Evolutionary conservation across 2,113 vertebrate species (phyloP).

Genomic region (Pongo pygmaeus): DNA sequence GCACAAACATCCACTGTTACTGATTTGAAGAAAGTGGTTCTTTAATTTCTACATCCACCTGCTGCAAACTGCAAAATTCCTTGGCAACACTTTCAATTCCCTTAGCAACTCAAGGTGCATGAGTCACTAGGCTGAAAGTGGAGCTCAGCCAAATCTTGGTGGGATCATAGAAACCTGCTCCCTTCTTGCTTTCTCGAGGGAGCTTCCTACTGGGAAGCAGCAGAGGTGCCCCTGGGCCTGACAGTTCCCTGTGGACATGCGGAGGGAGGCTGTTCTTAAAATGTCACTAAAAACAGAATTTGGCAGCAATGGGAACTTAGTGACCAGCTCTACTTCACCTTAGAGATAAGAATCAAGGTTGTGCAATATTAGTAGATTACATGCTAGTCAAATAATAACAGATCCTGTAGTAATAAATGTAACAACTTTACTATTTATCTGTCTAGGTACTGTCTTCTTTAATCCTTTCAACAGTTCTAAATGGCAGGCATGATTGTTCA

Average conservation of each 20-base stretch:
- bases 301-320: background rate
- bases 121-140: conserved; percentile 6
- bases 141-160: background rate
- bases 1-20: background rate
- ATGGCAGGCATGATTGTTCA: background rate
- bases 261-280: background rate
- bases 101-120: conserved; percentile 16
- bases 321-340: background rate
- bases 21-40: conserved; percentile 19
- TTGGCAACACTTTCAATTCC: conserved; percentile 42
- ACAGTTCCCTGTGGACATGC: background rate
- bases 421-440: background rate
- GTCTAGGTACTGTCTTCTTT: background rate
- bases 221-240: background rate
- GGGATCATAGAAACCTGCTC: background rate
- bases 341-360: background rate
- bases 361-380: background rate
- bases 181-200: background rate
- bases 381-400: background rate
- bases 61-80: conserved; percentile 44
- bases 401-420: background rate
- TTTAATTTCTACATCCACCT: conserved; percentile 31
- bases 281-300: background rate
- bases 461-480: background rate
- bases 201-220: background rate